A percentile compares a stretch with the other conserved stretches of the same genome.
Evolutionary conservation across 2,888 invertebrate species (phyloP).

Genomic region (Hirtodrosophila trivittata): DNA sequence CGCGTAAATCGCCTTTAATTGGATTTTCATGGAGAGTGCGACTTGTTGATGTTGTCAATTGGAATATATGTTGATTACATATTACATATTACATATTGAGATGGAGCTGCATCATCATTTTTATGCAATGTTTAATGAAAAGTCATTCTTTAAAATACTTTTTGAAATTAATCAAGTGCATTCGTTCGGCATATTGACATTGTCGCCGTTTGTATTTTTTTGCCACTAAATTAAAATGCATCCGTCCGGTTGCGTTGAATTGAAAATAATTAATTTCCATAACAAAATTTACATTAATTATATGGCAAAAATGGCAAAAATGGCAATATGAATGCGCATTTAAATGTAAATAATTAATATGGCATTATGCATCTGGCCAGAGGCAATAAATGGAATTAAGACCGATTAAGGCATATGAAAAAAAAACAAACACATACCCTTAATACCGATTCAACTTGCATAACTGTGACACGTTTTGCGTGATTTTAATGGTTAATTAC

Average conservation of each 20-base stretch:
- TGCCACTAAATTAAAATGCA: slow-evolving; percentile 44
- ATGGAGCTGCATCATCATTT: no score
- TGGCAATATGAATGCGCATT: slow-evolving; percentile 47
- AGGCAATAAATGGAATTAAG: slow-evolving; percentile 48
- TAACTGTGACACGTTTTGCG: slow-evolving; percentile 1
- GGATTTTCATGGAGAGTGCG: neutral
- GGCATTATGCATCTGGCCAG: slow-evolving; percentile 21
- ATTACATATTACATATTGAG: no score
- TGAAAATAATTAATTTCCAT: slow-evolving; percentile 65
- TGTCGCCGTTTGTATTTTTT: slow-evolving; percentile 40
- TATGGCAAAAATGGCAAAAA: slow-evolving; percentile 51
- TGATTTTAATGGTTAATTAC: slow-evolving; percentile 24
- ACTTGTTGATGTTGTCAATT: slow-evolving; percentile 15
- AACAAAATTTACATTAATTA: slow-evolving; percentile 62
- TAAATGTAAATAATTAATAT: slow-evolving; percentile 63
- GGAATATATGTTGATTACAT: no score
- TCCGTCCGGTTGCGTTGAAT: slow-evolving; percentile 34
- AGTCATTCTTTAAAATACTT: slow-evolving; percentile 31
- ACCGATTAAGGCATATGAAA: slow-evolving; percentile 32
- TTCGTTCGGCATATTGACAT: slow-evolving; percentile 62
- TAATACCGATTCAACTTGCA: slow-evolving; percentile 10
- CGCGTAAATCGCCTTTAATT: no score
- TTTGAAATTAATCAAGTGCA: slow-evolving; percentile 63
- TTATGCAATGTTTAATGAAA: slow-evolving; percentile 15
- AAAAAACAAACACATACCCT: slow-evolving; percentile 1